Base-by-base conservation (phyloP, 92 coral and sea anemone genomes). In the Isaurus tuberculatus region DNA sequence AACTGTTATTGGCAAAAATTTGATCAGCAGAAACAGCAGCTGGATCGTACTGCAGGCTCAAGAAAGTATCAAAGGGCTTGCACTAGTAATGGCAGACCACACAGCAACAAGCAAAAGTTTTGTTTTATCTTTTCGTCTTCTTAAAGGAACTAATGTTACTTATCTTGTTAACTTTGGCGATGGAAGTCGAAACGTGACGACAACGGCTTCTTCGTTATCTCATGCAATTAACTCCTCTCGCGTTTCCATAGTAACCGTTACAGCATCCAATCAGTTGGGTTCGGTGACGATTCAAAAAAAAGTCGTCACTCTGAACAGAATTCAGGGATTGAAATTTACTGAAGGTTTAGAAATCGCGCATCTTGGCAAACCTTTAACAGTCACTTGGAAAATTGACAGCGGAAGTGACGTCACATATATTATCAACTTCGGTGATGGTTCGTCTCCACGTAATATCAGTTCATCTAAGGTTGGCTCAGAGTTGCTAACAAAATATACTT, bases 331-430 rank as follows among this genome's bases (percentile, higher is more conserved):
- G 20, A 33, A 16, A 23, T 84, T 88, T 60, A 60, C 75, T 57
- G 60, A 73, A 20, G 58, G 70, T 7, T 33, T 86, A 29, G 44
- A 19, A 37, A 64, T 63, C 3, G 89, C 63, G 2, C 83, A 83
- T 14, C 57, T 80, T 36, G 89, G 87, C n/a, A 51, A 33, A 0
- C 58, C 67, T 9, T 49, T 85, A 0, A 42, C 55, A 27, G 10
- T 93, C 22, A 70, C 84, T 30, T 93, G 97, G 97, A 78, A n/a
- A 33, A 87, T 92, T 63, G 43, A 87, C 1, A 88, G 78, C 28
- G 99, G 99, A 65, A 90, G 89, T 84, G 87, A 92, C 73, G 97
- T 96, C 9, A 88, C 85, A 2, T 92, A 69, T 80, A 42, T 40
- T 25, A 57, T 91, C 20, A 70, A 90, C 63, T 88, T 46, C 73